Conservation (phyloP, 2,888 invertebrate species). For the Halictus ligatus region DNA sequence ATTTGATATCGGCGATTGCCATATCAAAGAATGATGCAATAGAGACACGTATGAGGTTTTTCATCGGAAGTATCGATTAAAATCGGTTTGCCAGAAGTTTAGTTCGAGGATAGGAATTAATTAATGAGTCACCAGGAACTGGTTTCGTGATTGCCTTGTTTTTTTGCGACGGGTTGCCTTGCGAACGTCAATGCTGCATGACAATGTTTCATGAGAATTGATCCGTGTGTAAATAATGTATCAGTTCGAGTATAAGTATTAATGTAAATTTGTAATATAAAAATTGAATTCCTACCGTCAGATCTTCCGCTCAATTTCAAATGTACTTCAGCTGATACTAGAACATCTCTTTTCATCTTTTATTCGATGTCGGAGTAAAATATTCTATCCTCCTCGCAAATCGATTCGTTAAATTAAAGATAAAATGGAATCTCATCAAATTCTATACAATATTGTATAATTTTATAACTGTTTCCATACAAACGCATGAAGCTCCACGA, state of each 20-base stretch:
- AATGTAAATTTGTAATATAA: neutral
- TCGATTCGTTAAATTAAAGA: neutral
- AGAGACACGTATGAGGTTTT: neutral
- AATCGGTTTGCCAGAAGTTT: neutral
- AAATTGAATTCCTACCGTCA: neutral
- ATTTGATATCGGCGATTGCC: neutral
- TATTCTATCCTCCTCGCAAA: neutral
- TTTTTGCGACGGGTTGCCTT: neutral
- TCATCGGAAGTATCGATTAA: neutral
- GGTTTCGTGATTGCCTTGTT: neutral
- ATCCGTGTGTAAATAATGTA: neutral
- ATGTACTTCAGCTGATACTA: neutral
- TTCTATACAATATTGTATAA: neutral
- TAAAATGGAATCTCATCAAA: neutral
- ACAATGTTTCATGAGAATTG: neutral
- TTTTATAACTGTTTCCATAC: neutral
- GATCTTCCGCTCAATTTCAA: neutral
- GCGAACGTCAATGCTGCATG: neutral
- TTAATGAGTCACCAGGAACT: conserved; percentile 27
- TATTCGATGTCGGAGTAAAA: neutral
- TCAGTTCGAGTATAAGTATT: neutral
- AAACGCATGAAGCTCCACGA: neutral
- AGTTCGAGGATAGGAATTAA: neutral
- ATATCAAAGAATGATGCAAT: neutral
- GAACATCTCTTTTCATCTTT: neutral